Conservation (phyloP, 1,140 invertebrate genomes). For the Heterodera schachtii region DNA sequence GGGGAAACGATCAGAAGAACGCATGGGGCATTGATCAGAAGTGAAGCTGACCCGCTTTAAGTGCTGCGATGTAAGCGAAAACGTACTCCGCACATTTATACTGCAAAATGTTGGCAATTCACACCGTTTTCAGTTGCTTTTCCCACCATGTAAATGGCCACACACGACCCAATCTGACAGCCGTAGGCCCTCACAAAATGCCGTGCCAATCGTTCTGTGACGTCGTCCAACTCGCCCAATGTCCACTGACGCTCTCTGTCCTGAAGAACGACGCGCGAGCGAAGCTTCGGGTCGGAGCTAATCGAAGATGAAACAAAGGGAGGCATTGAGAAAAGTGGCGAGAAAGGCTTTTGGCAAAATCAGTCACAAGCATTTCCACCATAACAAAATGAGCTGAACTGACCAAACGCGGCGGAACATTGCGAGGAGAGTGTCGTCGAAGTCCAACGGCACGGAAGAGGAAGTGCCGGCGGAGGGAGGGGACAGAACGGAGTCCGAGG, state of each 20-base stretch:
- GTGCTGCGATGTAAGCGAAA: conserved; percentile 68
- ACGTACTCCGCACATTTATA: conserved; percentile 53
- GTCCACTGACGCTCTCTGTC: conserved; percentile 48
- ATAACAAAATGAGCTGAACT: neutral
- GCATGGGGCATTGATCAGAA: no score
- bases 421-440: neutral
- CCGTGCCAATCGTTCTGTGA: conserved; percentile 48
- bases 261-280: conserved; percentile 45
- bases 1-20: neutral
- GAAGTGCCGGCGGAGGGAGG: no score
- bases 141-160: conserved; percentile 56
- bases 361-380: neutral
- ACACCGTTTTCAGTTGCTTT: conserved; percentile 17
- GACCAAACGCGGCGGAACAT: conserved; percentile 21
- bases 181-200: conserved; percentile 43
- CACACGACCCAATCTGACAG: conserved; percentile 42
- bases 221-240: conserved; percentile 45
- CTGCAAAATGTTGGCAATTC: conserved; percentile 46
- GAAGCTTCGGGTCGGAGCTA: conserved; percentile 29
- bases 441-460: no score
- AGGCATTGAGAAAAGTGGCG: no score
- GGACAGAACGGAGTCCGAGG: no score
- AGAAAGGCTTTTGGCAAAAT: neutral
- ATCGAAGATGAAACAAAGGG: neutral
- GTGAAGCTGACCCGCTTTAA: conserved; percentile 67